Conservation (phyloP, 2,888 invertebrate genomes). For the Branchipolynoe longqiensis region DNA sequence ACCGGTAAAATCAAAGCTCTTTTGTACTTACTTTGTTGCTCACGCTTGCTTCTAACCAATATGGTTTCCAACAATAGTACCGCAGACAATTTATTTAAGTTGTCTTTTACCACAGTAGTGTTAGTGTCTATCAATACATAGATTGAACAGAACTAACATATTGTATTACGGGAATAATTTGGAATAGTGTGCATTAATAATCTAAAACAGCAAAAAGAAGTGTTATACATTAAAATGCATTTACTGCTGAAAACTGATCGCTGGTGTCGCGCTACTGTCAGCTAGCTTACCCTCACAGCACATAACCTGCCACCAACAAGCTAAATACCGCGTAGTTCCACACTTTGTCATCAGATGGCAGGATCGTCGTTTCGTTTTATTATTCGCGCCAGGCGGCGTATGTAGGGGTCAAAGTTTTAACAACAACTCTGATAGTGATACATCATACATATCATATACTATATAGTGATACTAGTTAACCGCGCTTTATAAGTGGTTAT, state of each 20-base stretch:
- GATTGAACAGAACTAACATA: not conserved
- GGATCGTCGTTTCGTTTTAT: not conserved
- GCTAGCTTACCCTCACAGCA: not conserved
- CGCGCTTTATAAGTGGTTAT: too few relatives aligned
- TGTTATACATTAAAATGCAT: not conserved
- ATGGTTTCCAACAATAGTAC: not conserved
- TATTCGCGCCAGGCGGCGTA: too few relatives aligned
- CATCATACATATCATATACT: too few relatives aligned
- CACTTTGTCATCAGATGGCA: not conserved
- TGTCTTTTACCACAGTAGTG: too few relatives aligned
- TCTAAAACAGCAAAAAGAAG: too few relatives aligned
- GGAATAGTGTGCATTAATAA: too few relatives aligned
- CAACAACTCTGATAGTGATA: too few relatives aligned
- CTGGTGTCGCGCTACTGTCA: not conserved
- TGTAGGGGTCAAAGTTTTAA: too few relatives aligned
- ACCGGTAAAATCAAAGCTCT: not conserved
- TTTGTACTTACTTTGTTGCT: not conserved
- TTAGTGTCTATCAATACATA: not conserved
- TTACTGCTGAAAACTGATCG: not conserved
- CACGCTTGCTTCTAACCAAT: constrained; percentile 29
- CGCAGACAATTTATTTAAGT: constrained; percentile 14
- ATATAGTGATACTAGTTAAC: too few relatives aligned
- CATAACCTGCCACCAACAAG: not conserved
- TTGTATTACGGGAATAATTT: too few relatives aligned
- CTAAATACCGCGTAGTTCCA: not conserved